These are phyloP conservation scores for Argyra leucocephala DNA, from an alignment of 2,888 invertebrate species.

Conservation along the genomic window DNA sequence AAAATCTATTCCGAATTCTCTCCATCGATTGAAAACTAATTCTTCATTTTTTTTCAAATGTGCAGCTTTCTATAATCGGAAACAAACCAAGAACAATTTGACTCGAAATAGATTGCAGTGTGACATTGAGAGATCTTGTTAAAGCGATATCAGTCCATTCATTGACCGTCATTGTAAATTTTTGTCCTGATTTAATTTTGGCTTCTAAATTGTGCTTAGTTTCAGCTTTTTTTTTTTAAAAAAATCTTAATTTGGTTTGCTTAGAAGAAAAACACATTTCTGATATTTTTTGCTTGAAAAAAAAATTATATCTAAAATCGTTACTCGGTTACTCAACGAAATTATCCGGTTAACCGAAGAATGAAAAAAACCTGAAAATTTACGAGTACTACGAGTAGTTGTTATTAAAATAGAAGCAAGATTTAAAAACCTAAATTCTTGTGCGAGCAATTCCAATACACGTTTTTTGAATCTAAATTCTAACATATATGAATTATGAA, in stretches of 20 bases:
- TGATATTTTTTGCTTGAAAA: slow-evolving; percentile 1
- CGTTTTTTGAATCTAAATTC: too few species aligned
- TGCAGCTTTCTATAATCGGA: slow-evolving; percentile 12
- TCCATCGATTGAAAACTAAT: neutral
- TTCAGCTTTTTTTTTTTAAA: neutral
- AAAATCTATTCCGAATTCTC: slow-evolving; percentile 7
- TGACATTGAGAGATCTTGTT: slow-evolving; percentile 12
- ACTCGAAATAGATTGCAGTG: slow-evolving; percentile 7
- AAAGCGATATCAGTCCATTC: slow-evolving; percentile 13
- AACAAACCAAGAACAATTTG: slow-evolving; percentile 10
- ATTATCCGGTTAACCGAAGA: too few species aligned
- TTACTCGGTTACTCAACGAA: too few species aligned
- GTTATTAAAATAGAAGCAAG: too few species aligned
- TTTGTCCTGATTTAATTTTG: neutral
- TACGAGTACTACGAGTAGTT: too few species aligned
- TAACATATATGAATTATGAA: too few species aligned
- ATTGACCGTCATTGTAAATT: slow-evolving; percentile 10
- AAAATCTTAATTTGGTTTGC: too few species aligned
- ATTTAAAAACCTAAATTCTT: too few species aligned
- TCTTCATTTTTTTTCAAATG: slow-evolving; percentile 11
- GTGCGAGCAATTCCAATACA: too few species aligned
- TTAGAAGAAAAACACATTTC: too few species aligned
- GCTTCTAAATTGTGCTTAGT: neutral
- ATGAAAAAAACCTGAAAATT: too few species aligned
- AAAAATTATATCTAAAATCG: slow-evolving; percentile 4